A percentile compares a stretch with the other conserved stretches of the same genome.
phyloP scores from a whole-genome alignment of 2,113 vertebrate species.

The Gymnobelideus leadbeateri region DNA sequence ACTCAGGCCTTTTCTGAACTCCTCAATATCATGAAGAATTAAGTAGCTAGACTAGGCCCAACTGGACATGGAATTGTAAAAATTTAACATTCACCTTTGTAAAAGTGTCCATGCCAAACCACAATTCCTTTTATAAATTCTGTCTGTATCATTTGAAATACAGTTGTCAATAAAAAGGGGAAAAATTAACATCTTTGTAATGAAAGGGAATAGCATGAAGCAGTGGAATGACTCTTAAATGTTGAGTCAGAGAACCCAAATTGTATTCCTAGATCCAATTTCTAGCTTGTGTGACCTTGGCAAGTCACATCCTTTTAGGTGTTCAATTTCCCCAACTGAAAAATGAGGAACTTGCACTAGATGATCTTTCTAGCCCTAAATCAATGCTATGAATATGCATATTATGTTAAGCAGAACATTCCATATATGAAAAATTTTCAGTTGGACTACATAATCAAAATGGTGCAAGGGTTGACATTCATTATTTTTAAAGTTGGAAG shows the following conservation, averaged over 20 bases:
- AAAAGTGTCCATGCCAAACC: background rate
- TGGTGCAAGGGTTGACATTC: background rate
- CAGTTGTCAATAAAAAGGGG: background rate
- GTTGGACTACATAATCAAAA: background rate
- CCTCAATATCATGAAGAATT: background rate
- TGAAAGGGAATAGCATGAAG: background rate
- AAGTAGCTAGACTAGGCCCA: background rate
- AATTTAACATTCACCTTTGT: background rate
- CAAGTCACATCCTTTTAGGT: background rate
- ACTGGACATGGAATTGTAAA: background rate
- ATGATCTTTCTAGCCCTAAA: background rate
- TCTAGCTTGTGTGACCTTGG: background rate
- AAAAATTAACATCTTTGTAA: background rate
- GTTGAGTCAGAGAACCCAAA: background rate
- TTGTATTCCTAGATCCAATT: background rate
- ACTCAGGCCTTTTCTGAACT: constrained; percentile 43
- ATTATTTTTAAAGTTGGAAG: background rate
- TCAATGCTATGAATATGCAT: background rate
- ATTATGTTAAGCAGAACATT: background rate
- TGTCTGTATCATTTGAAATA: background rate
- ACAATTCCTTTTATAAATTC: background rate
- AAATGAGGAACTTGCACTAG: background rate
- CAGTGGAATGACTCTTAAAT: background rate
- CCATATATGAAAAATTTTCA: background rate
- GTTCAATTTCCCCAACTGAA: accelerated